Base-by-base conservation (phyloP, 2,113 vertebrate species). In the Recurvirostra avosetta region DNA sequence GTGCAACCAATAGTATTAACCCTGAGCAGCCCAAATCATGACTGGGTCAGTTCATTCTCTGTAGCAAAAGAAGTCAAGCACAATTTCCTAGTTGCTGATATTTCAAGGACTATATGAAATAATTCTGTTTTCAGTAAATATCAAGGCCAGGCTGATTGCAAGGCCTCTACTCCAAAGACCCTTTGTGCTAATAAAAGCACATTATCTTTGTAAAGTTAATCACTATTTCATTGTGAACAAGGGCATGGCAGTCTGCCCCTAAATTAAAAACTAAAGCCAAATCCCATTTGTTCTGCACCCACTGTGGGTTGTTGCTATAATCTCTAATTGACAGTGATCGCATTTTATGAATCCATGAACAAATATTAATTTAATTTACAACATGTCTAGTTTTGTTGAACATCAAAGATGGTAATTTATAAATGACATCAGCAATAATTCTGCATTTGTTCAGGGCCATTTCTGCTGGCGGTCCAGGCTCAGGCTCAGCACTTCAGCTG, bases 361-460 rank as follows among this genome's bases (percentile, higher is more conserved):
- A 78, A 91, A 89, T 84, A 86, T 56, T 86, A 70, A 92, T 90
- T 88, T 71, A 66, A 89, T 84, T 94, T 89, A 75, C 36, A 81
- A 30, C 11, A 8, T 66, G 40, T 87, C 71, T 34, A 21, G 47
- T 58, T 89, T 77, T 81, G 61, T 95, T 92, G 56, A 81, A 40
- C 23, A 71, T 84, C 63, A 80, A 90, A 88, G 65, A 52, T 4
- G n/a, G 9, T 75, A 55, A 92, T 85, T 92, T 74, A 71, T 85
- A 36, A 91, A 61, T 92, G 41, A 66, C 59, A 74, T 81, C 59
- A 86, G 32, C 55, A 80, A 32, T 86, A 86, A 90, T 87, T 84
- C 73, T 92, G 30, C 34, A 16, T 52, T 78, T 6, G 4, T 72
- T 85, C 52, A 68, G 40, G 43, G 40, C 40, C 5, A 9, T 43